Conservation (phyloP, 1,140 invertebrate genomes). For the Archegozetes longisetosus region DNA sequence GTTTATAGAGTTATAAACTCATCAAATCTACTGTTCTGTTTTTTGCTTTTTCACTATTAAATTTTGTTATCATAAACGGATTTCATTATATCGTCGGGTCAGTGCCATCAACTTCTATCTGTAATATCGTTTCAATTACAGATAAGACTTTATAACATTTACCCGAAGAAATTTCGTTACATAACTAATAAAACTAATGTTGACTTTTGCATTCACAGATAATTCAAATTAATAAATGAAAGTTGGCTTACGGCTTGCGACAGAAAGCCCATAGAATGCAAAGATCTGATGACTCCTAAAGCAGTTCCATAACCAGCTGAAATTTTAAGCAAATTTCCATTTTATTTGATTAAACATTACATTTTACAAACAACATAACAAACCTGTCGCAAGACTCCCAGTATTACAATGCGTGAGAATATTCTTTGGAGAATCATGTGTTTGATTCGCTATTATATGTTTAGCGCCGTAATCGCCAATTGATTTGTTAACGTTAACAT, state of each 20-base stretch:
- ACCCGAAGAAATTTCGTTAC: too few relatives aligned
- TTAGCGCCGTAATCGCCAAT: constrained; percentile 66
- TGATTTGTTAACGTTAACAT: constrained; percentile 65
- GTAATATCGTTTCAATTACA: too few relatives aligned
- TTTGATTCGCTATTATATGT: constrained; percentile 43
- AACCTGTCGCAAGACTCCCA: constrained; percentile 72
- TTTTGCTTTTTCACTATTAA: too few relatives aligned
- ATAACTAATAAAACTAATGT: too few relatives aligned
- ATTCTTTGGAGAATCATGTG: constrained; percentile 38
- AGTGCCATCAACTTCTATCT: too few relatives aligned
- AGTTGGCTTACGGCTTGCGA: constrained; percentile 42
- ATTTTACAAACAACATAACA: constrained; percentile 49
- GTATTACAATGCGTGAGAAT: constrained; percentile 96
- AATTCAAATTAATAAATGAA: too few relatives aligned
- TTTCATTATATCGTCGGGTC: too few relatives aligned
- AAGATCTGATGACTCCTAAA: constrained; percentile 72
- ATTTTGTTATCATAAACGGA: too few relatives aligned
- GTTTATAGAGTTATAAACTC: too few relatives aligned
- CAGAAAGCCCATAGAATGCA: constrained; percentile 52
- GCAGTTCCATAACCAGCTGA: constrained; percentile 54
- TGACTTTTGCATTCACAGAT: too few relatives aligned
- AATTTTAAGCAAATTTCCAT: background rate
- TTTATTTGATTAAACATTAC: background rate
- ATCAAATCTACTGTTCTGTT: too few relatives aligned
- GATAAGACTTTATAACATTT: too few relatives aligned